A percentile compares a stretch with the other conserved stretches of the same genome.
phyloP scores from a whole-genome alignment of 2,113 vertebrate genomes.

The Nothoprocta pentlandii region DNA sequence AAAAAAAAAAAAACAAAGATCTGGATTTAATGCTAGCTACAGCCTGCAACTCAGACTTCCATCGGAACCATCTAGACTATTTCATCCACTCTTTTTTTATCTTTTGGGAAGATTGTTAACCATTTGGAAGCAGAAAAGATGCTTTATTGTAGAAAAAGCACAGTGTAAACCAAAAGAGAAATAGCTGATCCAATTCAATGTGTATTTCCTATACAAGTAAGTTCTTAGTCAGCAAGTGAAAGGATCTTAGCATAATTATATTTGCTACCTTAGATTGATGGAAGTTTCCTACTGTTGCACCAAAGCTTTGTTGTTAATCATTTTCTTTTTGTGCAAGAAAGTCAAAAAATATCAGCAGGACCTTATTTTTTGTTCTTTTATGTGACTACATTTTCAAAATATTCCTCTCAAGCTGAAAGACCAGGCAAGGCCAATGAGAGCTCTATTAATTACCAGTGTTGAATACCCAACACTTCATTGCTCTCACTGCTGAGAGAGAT shows the following conservation, averaged over 20 bases:
- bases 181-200: not conserved
- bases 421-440: not conserved
- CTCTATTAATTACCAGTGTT: not conserved
- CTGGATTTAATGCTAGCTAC: constrained; percentile 2
- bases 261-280: not conserved
- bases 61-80: constrained; percentile 21
- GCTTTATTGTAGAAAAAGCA: constrained; percentile 30
- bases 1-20: constrained; percentile 9
- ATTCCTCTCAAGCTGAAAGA: not conserved
- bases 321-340: constrained; percentile 3
- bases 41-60: not conserved
- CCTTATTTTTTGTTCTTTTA: not conserved
- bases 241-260: constrained; percentile 16
- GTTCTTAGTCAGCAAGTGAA: constrained; percentile 22
- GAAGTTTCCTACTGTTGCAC: not conserved
- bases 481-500: not conserved
- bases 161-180: constrained; percentile 23
- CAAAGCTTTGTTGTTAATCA: not conserved
- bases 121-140: constrained; percentile 30
- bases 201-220: not conserved
- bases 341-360: constrained; percentile 20
- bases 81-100: constrained; percentile 12
- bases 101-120: constrained; percentile 5
- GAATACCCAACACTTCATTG: not conserved
- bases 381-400: not conserved